These are phyloP conservation scores for Bradypodion ventrale DNA, from an alignment of 2,797 vertebrate species.

Conservation along the genomic window DNA sequence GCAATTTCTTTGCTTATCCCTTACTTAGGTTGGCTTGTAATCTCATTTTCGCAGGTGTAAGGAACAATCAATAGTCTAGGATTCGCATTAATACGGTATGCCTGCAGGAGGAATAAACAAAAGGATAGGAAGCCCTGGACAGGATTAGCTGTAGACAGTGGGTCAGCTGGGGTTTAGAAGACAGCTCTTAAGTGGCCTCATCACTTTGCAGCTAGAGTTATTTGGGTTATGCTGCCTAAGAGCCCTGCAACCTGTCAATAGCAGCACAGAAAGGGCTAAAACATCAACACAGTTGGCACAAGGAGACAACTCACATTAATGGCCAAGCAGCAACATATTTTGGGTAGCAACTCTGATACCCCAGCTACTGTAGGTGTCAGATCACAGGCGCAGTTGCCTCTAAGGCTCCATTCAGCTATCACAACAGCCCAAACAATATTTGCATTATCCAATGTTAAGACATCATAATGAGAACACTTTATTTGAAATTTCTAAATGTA, in stretches of 20 bases:
- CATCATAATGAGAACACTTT: too few species aligned
- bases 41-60: neutral
- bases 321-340: neutral
- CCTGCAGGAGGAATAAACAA: neutral
- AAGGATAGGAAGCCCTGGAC: neutral
- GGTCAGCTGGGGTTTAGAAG: neutral
- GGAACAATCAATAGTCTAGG: neutral
- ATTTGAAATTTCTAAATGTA: too few species aligned
- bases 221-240: slow-evolving; percentile 13
- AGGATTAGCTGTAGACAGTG: neutral
- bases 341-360: neutral
- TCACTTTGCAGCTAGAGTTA: neutral
- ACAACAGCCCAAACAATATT: neutral
- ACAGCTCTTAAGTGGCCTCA: slow-evolving; percentile 3
- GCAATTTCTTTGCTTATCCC: neutral
- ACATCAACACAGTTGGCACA: neutral
- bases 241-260: neutral
- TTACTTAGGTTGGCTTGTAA: neutral
- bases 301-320: neutral
- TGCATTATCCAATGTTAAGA: neutral
- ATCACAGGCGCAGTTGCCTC: neutral
- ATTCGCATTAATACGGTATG: neutral
- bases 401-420: neutral
- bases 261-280: neutral
- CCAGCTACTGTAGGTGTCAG: neutral